phyloP scores from a whole-genome alignment of 1,140 invertebrate genomes.

The Drosophila pectinifera region DNA sequence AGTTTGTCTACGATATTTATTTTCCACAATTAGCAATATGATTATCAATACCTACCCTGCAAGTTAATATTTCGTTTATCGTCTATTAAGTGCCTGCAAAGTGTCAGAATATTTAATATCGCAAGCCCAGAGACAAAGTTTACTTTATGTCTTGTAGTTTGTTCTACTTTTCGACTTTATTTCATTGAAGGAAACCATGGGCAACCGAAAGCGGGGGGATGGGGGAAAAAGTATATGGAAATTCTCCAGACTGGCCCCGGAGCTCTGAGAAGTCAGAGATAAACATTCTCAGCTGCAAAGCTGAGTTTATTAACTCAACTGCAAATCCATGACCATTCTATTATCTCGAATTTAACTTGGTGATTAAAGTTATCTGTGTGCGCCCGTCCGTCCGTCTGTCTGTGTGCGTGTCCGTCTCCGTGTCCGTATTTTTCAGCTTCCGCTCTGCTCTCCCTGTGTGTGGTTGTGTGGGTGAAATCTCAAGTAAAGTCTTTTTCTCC shows the following conservation, averaged over 20 bases:
- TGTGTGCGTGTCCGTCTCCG: background rate
- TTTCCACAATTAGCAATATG: too few species aligned
- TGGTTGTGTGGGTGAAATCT: conserved; percentile 15
- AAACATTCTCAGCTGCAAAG: conserved; percentile 21
- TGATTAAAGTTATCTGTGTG: conserved; percentile 41
- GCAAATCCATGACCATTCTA: conserved; percentile 43
- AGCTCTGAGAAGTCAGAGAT: conserved; percentile 13
- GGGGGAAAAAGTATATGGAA: too few species aligned
- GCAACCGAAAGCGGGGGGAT: background rate
- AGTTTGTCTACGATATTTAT: too few species aligned
- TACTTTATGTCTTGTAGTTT: conserved; percentile 11
- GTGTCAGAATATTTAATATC: conserved; percentile 5
- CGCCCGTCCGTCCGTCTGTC: background rate
- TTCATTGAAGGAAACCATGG: background rate
- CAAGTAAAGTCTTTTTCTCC: conserved; percentile 32
- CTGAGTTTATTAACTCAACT: conserved; percentile 46
- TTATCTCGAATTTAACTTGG: conserved; percentile 50
- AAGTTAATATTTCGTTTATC: background rate
- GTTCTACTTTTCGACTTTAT: background rate
- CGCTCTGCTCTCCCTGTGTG: background rate
- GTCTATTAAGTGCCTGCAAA: conserved; percentile 2
- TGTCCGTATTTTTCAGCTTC: background rate
- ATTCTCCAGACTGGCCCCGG: background rate
- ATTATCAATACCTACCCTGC: too few species aligned
- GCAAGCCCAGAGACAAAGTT: background rate